A percentile compares a stretch with the other conserved stretches of the same genome.
Conservation (phyloP, 2,113 vertebrate genomes). For the Melanocharis versteri region DNA sequence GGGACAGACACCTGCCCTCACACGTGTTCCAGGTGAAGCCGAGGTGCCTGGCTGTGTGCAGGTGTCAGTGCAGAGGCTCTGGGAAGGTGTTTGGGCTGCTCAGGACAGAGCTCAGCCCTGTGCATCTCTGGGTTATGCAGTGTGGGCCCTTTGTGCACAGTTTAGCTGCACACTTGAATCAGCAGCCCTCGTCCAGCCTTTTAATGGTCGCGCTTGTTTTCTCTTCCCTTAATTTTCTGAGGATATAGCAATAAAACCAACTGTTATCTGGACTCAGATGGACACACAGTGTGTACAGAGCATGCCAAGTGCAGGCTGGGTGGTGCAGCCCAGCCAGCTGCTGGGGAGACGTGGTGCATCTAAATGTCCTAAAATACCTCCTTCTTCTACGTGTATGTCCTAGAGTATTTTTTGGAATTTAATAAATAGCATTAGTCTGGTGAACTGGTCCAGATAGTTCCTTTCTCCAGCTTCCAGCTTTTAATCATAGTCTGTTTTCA, state of each 20-base stretch:
- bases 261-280: background rate
- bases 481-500: slow-evolving; percentile 60
- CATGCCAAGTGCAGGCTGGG: background rate
- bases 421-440: background rate
- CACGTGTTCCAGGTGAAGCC: background rate
- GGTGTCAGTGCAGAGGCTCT: background rate
- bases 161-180: background rate
- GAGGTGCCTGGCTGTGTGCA: fast-evolving
- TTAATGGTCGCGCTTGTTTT: background rate
- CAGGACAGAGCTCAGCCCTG: background rate
- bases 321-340: background rate
- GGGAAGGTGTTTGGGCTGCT: background rate
- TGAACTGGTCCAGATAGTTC: background rate
- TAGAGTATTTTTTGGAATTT: background rate
- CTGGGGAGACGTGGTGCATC: background rate
- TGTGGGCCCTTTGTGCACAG: background rate
- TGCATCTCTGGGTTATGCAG: background rate
- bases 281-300: background rate
- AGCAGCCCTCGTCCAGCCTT: background rate
- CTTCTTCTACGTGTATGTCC: background rate
- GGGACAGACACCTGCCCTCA: background rate
- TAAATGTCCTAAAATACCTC: background rate
- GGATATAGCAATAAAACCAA: background rate
- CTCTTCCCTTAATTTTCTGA: background rate
- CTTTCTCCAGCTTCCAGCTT: slow-evolving; percentile 35